A percentile compares a stretch with the other conserved stretches of the same genome.
These are phyloP conservation scores for Liopterus haemorrhoidalis DNA, from an alignment of 2,888 invertebrate species.

Conservation along the genomic window DNA sequence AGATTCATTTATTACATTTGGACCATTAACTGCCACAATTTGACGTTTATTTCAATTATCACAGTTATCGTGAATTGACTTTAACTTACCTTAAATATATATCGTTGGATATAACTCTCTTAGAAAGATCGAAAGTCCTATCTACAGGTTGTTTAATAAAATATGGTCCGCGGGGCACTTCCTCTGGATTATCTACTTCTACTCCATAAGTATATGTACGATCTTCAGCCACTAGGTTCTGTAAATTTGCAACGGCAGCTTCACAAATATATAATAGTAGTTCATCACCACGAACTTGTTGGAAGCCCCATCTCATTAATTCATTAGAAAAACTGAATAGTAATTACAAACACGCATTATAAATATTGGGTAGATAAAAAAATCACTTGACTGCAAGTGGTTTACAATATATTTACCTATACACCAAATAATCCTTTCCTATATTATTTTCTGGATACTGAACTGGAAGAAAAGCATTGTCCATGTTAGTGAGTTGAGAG, in stretches of 20 bases:
- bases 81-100: conserved; percentile 57
- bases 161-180: conserved; percentile 81
- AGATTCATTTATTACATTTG: no score
- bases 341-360: conserved; percentile 4
- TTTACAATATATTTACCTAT: conserved; percentile 48
- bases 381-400: not conserved
- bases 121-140: conserved; percentile 75
- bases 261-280: conserved; percentile 81
- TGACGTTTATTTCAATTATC: no score
- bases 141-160: conserved; percentile 80
- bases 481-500: conserved; percentile 69
- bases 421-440: conserved; percentile 70
- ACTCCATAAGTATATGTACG: conserved; percentile 81
- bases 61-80: no score
- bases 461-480: conserved; percentile 75
- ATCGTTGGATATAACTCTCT: conserved; percentile 63
- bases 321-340: conserved; percentile 60
- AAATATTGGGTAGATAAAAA: conserved; percentile 1
- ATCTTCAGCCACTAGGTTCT: conserved; percentile 65
- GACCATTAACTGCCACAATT: no score
- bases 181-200: conserved; percentile 70
- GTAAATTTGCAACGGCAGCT: conserved; percentile 67
- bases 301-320: conserved; percentile 77
- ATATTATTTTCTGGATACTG: conserved; percentile 46
- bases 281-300: conserved; percentile 72